Percentiles rank a stretch among this genome's conserved stretches.
Conservation (phyloP, 2,888 invertebrate genomes). For the Ditylenchus weischeri region DNA sequence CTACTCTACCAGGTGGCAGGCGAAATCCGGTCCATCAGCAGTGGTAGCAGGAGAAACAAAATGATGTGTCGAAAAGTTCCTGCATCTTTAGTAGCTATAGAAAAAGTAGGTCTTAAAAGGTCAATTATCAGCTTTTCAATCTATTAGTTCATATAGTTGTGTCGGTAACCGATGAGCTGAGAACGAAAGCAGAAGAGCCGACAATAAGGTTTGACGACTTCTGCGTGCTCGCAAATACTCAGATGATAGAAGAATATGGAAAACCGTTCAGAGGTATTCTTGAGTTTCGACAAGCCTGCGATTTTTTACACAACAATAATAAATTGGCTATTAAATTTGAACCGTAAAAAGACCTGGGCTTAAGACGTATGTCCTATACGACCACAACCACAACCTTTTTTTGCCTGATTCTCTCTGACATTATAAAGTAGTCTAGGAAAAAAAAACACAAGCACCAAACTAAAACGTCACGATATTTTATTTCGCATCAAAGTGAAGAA, state of each 20-base stretch:
- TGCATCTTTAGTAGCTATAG: constrained; percentile 86
- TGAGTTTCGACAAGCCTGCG: constrained; percentile 88
- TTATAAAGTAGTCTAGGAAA: too few species aligned
- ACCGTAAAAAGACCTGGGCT: too few species aligned
- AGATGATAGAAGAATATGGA: constrained; percentile 43
- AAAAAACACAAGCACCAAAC: too few species aligned
- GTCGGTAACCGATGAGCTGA: constrained; percentile 69
- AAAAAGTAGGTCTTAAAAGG: constrained; percentile 70
- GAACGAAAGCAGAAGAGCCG: constrained; percentile 69
- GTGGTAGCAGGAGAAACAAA: constrained; percentile 73
- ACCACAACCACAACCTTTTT: too few species aligned
- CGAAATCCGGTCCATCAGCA: constrained; percentile 13
- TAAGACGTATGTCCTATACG: too few species aligned
- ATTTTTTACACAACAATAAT: constrained; percentile 96
- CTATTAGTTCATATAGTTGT: constrained; percentile 25
- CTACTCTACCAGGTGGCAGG: constrained; percentile 14
- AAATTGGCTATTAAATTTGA: too few species aligned
- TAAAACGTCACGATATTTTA: too few species aligned
- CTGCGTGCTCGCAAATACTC: constrained; percentile 39
- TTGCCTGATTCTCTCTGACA: too few species aligned
- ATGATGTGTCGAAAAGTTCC: constrained; percentile 89
- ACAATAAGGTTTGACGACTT: constrained; percentile 80
- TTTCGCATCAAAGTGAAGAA: too few species aligned
- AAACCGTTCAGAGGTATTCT: constrained; percentile 69
- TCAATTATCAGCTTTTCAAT: neutral